Evolutionary conservation across 2,113 vertebrate genomes (phyloP), one percentile per base, ranked within the genome.

Genomic region (Lathamus discolor): DNA sequence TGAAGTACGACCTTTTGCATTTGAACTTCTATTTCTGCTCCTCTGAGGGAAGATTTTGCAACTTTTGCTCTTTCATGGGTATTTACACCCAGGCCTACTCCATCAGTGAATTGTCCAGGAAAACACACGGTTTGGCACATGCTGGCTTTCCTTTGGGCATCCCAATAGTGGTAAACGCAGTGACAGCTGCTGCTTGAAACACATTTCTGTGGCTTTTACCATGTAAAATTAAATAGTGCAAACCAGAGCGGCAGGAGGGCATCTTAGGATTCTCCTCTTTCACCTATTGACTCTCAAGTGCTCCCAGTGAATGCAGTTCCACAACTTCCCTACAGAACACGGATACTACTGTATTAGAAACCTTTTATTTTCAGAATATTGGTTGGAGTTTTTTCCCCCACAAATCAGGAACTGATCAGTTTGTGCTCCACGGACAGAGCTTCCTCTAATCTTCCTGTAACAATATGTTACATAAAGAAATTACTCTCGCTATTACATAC

Each of bases 161-260:
- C 54, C 31, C 17, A 12, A 27, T 0, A 0, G 27, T 25, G 46
- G 68, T 33, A 14, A 90, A 75, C 1, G 9, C 63, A 80, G 62
- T 51, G 35, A 78, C 28, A 89, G 52, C 48, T 86, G 28, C 81
- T 67, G 33, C 69, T 52, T 46, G 39, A 95, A 83, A 70, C 61
- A 81, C 49, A 59, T 29, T 86, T 74, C 39, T 76, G 9, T 33
- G 25, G n/a, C 39, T 74, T 83, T 77, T 69, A 14, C 55, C 37
- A 63, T 5, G 11, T 67, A 87, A 94, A 94, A 78, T 8, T 23
- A 62, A 28, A 28, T 54, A 79, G 28, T 11, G 19, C 35, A 85
- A 68, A 75, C 64, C 52, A 63, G 31, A 86, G 15, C 16, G 43
- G 13, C 64, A 73, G 49, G 23, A 75, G 43, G 55, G 51, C 64